Evolutionary conservation across 2,797 vertebrate species (phyloP).

Genomic region (Sebastes alutus): DNA sequence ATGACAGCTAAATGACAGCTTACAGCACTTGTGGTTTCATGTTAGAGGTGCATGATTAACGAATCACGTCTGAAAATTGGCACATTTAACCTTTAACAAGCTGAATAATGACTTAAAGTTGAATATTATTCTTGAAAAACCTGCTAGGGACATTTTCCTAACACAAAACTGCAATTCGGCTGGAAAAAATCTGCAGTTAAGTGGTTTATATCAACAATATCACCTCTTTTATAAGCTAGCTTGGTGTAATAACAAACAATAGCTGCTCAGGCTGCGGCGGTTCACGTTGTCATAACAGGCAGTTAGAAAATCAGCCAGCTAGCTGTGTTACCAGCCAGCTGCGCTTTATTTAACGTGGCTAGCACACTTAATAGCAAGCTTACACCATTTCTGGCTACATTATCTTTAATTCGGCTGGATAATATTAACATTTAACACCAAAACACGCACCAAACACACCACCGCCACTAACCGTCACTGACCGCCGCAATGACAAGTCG

Average conservation of each 20-base stretch:
- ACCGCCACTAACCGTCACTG: too few species aligned
- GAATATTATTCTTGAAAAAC: neutral
- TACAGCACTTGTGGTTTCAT: too few species aligned
- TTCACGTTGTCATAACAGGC: constrained; percentile 1
- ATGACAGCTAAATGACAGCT: neutral
- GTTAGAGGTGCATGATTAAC: neutral
- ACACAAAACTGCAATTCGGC: rapidly evolving
- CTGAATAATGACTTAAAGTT: neutral
- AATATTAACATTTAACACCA: too few species aligned
- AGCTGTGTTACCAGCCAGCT: neutral
- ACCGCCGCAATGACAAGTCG: constrained; percentile 67
- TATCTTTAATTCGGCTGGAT: neutral
- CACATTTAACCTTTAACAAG: neutral
- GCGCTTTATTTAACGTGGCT: neutral
- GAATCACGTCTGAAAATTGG: neutral
- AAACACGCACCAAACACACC: too few species aligned
- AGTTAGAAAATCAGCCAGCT: constrained; percentile 14
- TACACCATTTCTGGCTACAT: neutral
- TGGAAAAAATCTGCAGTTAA: rapidly evolving
- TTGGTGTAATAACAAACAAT: constrained; percentile 36
- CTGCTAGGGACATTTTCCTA: neutral
- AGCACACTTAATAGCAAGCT: neutral
- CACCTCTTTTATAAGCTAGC: neutral
- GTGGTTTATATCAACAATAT: too few species aligned
- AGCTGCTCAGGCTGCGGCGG: constrained; percentile 35